These are phyloP conservation scores for Cyphomyrus discorhynchus DNA, from an alignment of 2,113 vertebrate species.

Conservation along the genomic window DNA sequence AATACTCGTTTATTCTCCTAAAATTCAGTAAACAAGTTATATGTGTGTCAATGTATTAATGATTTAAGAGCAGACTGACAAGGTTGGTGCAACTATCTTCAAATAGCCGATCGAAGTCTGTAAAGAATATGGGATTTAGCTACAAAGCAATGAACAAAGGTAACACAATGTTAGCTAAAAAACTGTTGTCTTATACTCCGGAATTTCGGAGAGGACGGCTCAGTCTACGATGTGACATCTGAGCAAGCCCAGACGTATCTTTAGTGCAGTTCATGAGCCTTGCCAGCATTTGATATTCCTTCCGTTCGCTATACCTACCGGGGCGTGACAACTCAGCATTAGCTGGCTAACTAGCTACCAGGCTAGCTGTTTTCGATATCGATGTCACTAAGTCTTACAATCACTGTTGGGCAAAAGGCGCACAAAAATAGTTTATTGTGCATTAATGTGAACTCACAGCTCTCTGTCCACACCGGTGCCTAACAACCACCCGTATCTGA, in stretches of 20 bases:
- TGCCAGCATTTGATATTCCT: not conserved
- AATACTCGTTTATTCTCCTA: not conserved
- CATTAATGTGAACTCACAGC: not conserved
- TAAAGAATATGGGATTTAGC: not conserved
- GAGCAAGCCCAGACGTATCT: not conserved
- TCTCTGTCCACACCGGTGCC: not conserved
- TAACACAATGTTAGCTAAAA: not conserved
- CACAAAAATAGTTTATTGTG: not conserved
- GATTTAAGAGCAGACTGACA: not conserved
- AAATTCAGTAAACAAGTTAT: not conserved
- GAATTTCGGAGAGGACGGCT: not conserved
- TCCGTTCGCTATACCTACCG: not conserved
- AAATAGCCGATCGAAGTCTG: not conserved
- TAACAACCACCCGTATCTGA: not conserved
- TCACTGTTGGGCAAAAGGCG: not conserved
- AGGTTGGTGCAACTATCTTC: not conserved
- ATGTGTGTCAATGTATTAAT: not conserved
- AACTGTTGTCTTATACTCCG: not conserved
- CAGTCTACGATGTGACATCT: not conserved
- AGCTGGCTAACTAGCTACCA: not conserved
- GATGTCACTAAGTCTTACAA: not conserved
- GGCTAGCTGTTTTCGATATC: not conserved
- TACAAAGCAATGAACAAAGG: not conserved
- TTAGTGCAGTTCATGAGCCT: not conserved
- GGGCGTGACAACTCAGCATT: conserved; percentile 13